A percentile compares a stretch with the other conserved stretches of the same genome.
Evolutionary conservation across 2,888 invertebrate genomes (phyloP).

Genomic region (Meliscaeva auricollis): DNA sequence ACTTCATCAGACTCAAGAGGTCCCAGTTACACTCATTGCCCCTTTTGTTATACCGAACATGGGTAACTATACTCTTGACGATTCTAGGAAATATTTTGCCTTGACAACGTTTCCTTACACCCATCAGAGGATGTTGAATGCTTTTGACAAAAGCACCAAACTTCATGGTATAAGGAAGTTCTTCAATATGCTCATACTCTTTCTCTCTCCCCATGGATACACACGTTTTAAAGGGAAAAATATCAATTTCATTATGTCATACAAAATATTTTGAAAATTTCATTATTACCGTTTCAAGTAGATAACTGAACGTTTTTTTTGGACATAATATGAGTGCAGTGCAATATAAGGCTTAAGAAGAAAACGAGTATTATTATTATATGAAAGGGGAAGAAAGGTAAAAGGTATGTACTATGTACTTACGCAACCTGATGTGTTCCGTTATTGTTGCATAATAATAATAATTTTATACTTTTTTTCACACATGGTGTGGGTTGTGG

Average conservation of each 20-base stretch:
- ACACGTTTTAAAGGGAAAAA: slow-evolving; percentile 56
- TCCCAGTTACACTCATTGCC: background rate
- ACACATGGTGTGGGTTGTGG: background rate
- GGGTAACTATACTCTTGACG: background rate
- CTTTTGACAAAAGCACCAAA: background rate
- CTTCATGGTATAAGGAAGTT: background rate
- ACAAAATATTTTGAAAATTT: slow-evolving; percentile 66
- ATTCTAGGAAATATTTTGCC: background rate
- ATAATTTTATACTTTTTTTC: slow-evolving; percentile 7
- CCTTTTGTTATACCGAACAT: background rate
- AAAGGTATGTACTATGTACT: no score
- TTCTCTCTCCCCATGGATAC: slow-evolving; percentile 48
- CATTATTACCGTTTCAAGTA: slow-evolving; percentile 48
- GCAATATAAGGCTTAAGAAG: background rate
- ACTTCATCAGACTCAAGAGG: no score
- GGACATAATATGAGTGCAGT: slow-evolving; percentile 45
- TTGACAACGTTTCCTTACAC: background rate
- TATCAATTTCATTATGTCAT: slow-evolving; percentile 74
- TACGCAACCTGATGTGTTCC: slow-evolving; percentile 61
- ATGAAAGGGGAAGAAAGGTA: background rate
- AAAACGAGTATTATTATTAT: background rate
- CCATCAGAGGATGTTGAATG: background rate
- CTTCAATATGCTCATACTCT: background rate
- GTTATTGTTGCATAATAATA: slow-evolving; percentile 39
- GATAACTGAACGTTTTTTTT: slow-evolving; percentile 33